Percentiles rank a stretch among this genome's conserved stretches.
Conservation (phyloP, 2,888 invertebrate species). For the Tortricodes alternella region DNA sequence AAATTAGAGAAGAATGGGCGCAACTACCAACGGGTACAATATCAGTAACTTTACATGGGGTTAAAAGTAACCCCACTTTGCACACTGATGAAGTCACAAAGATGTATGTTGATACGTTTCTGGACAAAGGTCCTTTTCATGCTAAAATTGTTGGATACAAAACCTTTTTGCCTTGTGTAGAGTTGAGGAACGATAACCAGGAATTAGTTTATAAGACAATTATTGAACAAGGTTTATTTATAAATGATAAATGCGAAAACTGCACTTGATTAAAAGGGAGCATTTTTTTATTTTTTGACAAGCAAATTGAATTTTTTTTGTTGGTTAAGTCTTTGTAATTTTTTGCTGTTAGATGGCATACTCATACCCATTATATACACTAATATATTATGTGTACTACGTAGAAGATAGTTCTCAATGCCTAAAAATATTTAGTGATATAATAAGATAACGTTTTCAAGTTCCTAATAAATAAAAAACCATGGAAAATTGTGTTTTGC, state of each 20-base stretch:
- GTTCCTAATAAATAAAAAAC: too few relatives aligned
- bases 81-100: not conserved
- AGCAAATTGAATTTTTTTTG: not conserved
- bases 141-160: constrained; percentile 12
- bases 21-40: constrained; percentile 2
- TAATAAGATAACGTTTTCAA: too few relatives aligned
- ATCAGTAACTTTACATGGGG: constrained; percentile 9
- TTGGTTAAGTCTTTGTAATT: not conserved
- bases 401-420: too few relatives aligned
- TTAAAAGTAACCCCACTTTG: constrained; percentile 2
- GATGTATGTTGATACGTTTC: constrained; percentile 6
- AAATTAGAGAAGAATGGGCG: constrained; percentile 17
- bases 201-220: constrained; percentile 13
- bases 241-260: not conserved
- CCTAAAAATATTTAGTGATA: too few relatives aligned
- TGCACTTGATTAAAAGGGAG: not conserved
- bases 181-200: not conserved
- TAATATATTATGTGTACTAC: too few relatives aligned
- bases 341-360: not conserved
- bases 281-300: not conserved
- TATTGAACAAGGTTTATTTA: constrained; percentile 3
- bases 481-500: too few relatives aligned
- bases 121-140: constrained; percentile 36
- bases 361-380: too few relatives aligned
- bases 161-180: constrained; percentile 10